Percentiles rank a stretch among this genome's conserved stretches.
Conservation (phyloP, 2,888 invertebrate genomes). For the Yponomeuta sedellus region DNA sequence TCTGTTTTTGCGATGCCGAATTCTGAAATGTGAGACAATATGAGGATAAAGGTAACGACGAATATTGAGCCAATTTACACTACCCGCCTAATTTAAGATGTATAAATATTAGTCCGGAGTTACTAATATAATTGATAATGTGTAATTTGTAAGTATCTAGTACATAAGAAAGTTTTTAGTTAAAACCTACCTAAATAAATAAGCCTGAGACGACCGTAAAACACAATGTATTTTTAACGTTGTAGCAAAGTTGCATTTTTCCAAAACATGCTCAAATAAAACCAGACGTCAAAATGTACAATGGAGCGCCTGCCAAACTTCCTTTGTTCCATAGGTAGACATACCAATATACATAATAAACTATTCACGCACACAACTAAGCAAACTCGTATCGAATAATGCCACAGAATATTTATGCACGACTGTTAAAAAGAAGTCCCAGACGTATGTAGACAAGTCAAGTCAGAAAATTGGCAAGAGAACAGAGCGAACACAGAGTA, state of each 20-base stretch:
- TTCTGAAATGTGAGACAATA: no score
- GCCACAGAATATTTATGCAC: conserved; percentile 6
- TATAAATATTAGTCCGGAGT: no score
- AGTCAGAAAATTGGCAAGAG: not conserved
- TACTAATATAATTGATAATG: no score
- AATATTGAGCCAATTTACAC: no score
- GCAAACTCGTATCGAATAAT: conserved; percentile 8
- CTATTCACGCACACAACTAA: conserved; percentile 8
- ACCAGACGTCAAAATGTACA: conserved; percentile 45
- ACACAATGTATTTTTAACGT: not conserved
- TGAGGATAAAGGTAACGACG: no score
- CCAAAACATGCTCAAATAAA: conserved; percentile 37
- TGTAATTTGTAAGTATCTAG: no score
- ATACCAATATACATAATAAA: conserved; percentile 16
- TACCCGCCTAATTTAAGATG: no score
- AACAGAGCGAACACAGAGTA: not conserved
- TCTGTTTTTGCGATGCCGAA: no score
- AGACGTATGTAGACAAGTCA: not conserved
- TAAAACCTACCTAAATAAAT: no score
- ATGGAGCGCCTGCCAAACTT: conserved; percentile 57
- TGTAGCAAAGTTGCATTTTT: conserved; percentile 27
- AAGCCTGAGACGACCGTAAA: not conserved
- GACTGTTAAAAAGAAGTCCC: not conserved
- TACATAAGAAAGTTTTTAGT: no score
- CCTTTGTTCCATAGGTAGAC: conserved; percentile 63